Evolutionary conservation across 2,888 invertebrate genomes (phyloP), one percentile per base, ranked within the genome.

Genomic region (Leptogaster cylindrica): DNA sequence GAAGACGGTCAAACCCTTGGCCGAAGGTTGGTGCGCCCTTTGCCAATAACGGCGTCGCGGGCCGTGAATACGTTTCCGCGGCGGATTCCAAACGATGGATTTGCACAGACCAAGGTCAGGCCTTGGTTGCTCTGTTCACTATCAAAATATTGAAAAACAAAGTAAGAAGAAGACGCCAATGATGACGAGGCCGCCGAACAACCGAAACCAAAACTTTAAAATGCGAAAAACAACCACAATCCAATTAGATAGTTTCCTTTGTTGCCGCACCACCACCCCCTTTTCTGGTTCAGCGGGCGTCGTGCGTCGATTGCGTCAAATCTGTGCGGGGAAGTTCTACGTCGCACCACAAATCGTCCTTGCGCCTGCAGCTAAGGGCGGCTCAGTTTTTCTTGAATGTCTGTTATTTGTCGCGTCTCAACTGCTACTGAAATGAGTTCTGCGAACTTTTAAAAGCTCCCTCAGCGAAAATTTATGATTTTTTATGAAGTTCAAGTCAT

Each of bases 381-480:
- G 23, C 23, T 55, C 39, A 55, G 23, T 39, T 18, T 36, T 55
- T 39, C 20, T n/a, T 23, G 55, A 12, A 55, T 36, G 55, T 39
- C 55, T 55, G 36, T 12, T 18, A 55, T 12, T 36, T 55, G 39
- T 39, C n/a, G 8, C 23, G 55, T 55, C 23, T 23, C 23, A n/a
- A 20, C 4, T 20, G 20, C 36, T 55, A 55, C 55, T 55, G 55
- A 39, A 55, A 55, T 23, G 55, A 55, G 12, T 55, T 48, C 18
- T 39, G 55, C 36, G 36, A 55, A 55, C 36, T 36, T 39, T 55
- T 16, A 8, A 55, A 55, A 55, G 55, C 55, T 55, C 39, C n/a
- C 36, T 23, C n/a, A 20, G 55, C 36, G 39, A 25, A 55, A 55
- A 55, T 55, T 55, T 55, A 55, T 55, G 55, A 55, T 36, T 55